Conservation (phyloP, 2,113 vertebrate genomes). For the Erpornis zantholeuca region DNA sequence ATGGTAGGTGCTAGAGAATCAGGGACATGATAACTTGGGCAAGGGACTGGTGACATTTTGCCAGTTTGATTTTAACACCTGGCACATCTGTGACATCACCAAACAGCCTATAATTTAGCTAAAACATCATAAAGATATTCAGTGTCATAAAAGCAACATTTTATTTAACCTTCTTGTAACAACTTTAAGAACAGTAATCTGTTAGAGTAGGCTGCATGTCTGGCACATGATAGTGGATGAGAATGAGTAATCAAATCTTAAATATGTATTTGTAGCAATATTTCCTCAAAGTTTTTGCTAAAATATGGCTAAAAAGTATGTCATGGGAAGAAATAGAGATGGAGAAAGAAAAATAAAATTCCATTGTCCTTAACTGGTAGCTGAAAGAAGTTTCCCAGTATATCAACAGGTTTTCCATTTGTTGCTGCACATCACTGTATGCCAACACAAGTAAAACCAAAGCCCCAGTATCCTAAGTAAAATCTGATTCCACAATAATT, state of each 20-base stretch:
- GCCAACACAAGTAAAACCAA: not conserved
- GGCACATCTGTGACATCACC: conserved; percentile 56
- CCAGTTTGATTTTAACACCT: conserved; percentile 13
- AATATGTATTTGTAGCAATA: conserved; percentile 74
- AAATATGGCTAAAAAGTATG: conserved; percentile 38
- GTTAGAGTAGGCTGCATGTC: conserved; percentile 71
- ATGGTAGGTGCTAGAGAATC: not conserved
- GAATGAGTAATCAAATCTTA: conserved; percentile 78
- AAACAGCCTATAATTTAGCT: conserved; percentile 50
- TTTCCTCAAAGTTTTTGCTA: conserved; percentile 41
- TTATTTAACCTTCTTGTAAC: conserved; percentile 72
- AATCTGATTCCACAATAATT: not conserved
- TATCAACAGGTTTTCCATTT: conserved; percentile 12
- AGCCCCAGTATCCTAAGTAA: not conserved
- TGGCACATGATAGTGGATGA: conserved; percentile 74
- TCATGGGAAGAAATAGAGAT: conserved; percentile 34
- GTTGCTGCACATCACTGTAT: not conserved
- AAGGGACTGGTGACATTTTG: not conserved
- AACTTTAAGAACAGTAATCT: conserved; percentile 74
- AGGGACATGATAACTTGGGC: not conserved
- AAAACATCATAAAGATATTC: conserved; percentile 64
- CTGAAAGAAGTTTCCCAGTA: not conserved
- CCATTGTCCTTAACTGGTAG: not conserved
- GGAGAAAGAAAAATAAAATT: conserved; percentile 41
- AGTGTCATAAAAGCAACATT: conserved; percentile 64